These are phyloP conservation scores for Hydropotes inermis DNA, from an alignment of 2,113 vertebrate genomes.

Conservation along the genomic window DNA sequence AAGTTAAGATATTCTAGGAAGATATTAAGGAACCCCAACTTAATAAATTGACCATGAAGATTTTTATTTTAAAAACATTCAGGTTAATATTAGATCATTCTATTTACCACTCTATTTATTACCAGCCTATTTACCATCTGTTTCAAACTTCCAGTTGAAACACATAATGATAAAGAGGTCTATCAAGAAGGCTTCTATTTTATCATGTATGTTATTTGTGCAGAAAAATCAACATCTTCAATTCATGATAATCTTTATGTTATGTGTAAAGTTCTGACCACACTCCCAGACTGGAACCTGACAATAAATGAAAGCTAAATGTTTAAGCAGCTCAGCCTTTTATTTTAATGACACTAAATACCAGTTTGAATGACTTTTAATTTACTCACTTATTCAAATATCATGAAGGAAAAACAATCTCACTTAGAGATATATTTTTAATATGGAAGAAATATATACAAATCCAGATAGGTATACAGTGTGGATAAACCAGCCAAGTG, in stretches of 20 bases:
- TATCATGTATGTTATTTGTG: neutral
- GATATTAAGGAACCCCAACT: neutral
- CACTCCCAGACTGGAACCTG: fast-evolving
- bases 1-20: neutral
- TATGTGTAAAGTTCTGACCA: fast-evolving
- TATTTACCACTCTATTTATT: neutral
- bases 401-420: neutral
- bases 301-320: neutral
- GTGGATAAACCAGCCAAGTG: too few species aligned
- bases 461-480: neutral
- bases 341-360: neutral
- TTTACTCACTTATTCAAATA: neutral
- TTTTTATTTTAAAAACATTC: neutral
- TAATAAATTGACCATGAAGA: neutral
- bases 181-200: neutral
- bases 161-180: neutral
- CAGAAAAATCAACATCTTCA: neutral
- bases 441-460: neutral
- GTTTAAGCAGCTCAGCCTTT: fast-evolving
- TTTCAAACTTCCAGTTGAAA: neutral
- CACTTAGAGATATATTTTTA: neutral
- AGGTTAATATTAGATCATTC: neutral
- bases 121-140: neutral
- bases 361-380: neutral
- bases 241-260: neutral